phyloP scores from a whole-genome alignment of 1,140 invertebrate species.

The Hypsibius dujardini region DNA sequence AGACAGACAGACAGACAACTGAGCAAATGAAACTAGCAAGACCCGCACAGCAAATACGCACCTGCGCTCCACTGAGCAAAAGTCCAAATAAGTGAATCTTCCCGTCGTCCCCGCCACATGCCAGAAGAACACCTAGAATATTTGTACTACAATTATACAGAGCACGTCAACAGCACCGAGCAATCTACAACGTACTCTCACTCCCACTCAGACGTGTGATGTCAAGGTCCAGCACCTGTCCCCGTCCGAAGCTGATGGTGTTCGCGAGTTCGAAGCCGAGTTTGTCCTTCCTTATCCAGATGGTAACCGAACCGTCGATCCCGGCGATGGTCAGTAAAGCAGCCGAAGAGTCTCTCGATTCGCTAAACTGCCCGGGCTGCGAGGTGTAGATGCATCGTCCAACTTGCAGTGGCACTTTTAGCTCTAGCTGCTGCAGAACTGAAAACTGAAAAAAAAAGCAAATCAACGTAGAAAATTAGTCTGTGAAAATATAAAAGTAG shows the following conservation, averaged over 20 bases:
- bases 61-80: constrained; percentile 22
- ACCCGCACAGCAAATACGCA: too few species aligned
- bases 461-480: background rate
- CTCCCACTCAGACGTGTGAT: too few species aligned
- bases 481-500: too few species aligned
- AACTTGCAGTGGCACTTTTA: constrained; percentile 20
- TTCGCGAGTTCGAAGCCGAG: constrained; percentile 37
- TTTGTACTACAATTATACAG: too few species aligned
- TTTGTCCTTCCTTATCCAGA: constrained; percentile 44
- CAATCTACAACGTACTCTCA: too few species aligned
- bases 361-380: too few species aligned
- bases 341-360: constrained; percentile 44
- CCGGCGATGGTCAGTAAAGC: constrained; percentile 35
- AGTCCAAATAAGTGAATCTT: constrained; percentile 49
- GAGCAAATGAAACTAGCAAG: too few species aligned
- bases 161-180: too few species aligned
- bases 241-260: constrained; percentile 40
- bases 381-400: background rate
- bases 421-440: constrained; percentile 19
- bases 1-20: too few species aligned
- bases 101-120: constrained; percentile 51
- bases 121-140: constrained; percentile 39
- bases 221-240: constrained; percentile 39
- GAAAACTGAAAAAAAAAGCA: constrained; percentile 15
- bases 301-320: constrained; percentile 48